Conservation (phyloP, 2,113 vertebrate genomes). For the Scopus umbretta region DNA sequence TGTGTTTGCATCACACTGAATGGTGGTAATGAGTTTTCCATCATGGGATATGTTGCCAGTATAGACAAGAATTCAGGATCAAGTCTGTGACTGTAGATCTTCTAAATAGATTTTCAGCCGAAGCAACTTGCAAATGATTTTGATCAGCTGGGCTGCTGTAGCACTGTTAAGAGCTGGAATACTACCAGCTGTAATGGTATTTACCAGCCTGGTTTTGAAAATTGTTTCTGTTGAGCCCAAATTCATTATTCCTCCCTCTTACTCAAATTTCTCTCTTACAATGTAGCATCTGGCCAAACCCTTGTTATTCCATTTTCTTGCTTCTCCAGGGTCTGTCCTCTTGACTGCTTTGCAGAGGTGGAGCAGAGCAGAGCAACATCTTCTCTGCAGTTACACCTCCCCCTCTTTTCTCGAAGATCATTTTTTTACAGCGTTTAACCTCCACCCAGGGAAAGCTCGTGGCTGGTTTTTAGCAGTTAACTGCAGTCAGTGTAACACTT, state of each 20-base stretch:
- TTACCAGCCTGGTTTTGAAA: neutral
- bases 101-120: neutral
- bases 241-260: neutral
- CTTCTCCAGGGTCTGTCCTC: neutral
- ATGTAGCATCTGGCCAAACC: neutral
- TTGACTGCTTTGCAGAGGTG: neutral
- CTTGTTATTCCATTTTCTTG: neutral
- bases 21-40: neutral
- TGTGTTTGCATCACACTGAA: neutral
- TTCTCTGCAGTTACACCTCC: neutral
- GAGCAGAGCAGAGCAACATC: neutral
- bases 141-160: neutral
- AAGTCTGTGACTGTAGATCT: neutral
- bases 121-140: neutral
- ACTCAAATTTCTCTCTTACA: neutral
- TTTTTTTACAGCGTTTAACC: neutral
- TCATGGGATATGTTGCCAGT: neutral
- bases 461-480: conserved; percentile 8
- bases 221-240: neutral
- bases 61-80: neutral
- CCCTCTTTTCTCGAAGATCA: neutral
- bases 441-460: neutral
- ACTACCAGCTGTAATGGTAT: neutral
- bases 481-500: neutral
- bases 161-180: neutral